phyloP scores from a whole-genome alignment of 2,888 invertebrate species.

The Chironomus riparius region DNA sequence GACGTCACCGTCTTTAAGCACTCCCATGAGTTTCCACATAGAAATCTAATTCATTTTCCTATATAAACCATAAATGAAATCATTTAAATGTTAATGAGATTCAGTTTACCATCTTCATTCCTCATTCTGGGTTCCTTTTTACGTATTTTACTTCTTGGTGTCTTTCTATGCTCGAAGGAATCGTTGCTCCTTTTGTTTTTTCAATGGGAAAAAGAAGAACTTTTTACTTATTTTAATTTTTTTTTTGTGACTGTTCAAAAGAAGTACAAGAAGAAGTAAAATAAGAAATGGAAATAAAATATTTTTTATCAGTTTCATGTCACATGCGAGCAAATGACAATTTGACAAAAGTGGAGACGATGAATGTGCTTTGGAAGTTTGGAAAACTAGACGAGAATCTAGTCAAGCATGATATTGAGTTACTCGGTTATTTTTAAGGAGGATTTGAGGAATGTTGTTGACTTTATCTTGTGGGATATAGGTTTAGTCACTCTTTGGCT shows the following conservation, averaged over 20 bases:
- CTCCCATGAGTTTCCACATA: neutral
- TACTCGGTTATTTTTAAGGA: no score
- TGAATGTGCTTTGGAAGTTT: neutral
- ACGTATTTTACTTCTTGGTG: no score
- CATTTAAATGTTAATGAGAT: slow-evolving; percentile 27
- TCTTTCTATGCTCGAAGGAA: neutral
- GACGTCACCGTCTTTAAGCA: neutral
- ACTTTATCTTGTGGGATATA: no score
- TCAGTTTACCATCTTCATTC: neutral
- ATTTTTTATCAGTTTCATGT: slow-evolving; percentile 17
- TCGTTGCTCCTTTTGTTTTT: neutral
- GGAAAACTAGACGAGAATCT: no score
- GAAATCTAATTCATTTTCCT: neutral
- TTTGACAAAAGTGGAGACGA: neutral
- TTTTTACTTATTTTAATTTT: no score
- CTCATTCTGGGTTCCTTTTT: neutral
- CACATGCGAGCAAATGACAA: neutral
- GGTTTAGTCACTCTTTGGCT: no score
- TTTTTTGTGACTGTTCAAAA: no score
- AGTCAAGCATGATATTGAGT: no score
- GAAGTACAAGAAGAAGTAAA: no score
- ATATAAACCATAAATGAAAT: neutral
- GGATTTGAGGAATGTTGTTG: no score
- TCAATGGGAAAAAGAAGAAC: no score
- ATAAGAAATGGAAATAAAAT: neutral